Evolutionary conservation across 1,140 invertebrate species (phyloP), one percentile per base, ranked within the genome.

Genomic region (Eriocheir sinensis): DNA sequence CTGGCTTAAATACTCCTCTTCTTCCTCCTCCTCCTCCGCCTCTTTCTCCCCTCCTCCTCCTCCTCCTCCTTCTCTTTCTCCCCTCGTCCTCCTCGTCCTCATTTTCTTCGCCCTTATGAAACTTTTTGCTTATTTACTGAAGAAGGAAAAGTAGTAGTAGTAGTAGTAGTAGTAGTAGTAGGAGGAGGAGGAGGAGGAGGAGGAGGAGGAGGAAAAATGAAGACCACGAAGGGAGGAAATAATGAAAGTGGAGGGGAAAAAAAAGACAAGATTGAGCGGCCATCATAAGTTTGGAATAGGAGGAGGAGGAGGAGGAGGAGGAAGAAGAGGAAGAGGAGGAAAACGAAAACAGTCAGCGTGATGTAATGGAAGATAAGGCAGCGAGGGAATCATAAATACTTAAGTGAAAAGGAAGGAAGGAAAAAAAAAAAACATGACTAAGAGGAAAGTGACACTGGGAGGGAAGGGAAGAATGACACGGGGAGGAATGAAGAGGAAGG

Each of bases 281-380:
- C n/a, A n/a, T n/a, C n/a, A n/a, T 72, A 72, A 72, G 60, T 72
- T 72, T n/a, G n/a, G 60, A n/a, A n/a, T 72, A 72, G n/a, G 60
- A 72, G 9, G 21, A n/a, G n/a, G 60, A n/a, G 60, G 21, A 72
- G 60, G 21, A n/a, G 27, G n/a, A 21, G 60, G n/a, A 72, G n/a
- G 60, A 72, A 1, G 21, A n/a, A 72, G 60, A n/a, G 60, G 21
- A 72, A n/a, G 21, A n/a, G 27, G n/a, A 21, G 60, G n/a, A n/a
- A n/a, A n/a, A n/a, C n/a, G n/a, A n/a, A n/a, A n/a, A n/a, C n/a
- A n/a, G n/a, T n/a, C n/a, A 72, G 60, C 21, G 60, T n/a, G n/a
- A n/a, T 72, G 60, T 72, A n/a, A 72, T n/a, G 21, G 60, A n/a
- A 72, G n/a, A n/a, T 72, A 72, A 72, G 21, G 8, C n/a, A n/a